Percentiles rank a stretch among this genome's conserved stretches.
Evolutionary conservation across 2,888 invertebrate genomes (phyloP).

Genomic region (Altica lythri): DNA sequence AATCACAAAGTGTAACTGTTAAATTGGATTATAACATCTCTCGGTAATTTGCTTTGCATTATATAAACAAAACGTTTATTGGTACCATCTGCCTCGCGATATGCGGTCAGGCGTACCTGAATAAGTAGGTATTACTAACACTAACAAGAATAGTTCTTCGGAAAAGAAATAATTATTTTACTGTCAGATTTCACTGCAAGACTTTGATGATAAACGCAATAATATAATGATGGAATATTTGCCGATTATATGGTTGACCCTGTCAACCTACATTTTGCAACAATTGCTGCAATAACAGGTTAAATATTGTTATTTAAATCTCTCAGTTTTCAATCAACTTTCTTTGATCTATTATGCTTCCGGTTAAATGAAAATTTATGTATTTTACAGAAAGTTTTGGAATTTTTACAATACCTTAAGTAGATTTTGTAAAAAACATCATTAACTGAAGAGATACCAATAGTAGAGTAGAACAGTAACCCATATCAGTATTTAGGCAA

Average conservation of each 20-base stretch:
- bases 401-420: too few relatives aligned
- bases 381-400: too few relatives aligned
- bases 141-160: not conserved
- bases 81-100: slow-evolving; percentile 13
- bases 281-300: not conserved
- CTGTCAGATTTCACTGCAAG: not conserved
- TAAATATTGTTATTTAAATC: slow-evolving; percentile 1
- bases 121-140: not conserved
- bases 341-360: too few relatives aligned
- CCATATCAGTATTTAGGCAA: too few relatives aligned
- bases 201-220: not conserved
- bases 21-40: slow-evolving; percentile 6
- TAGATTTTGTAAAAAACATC: too few relatives aligned
- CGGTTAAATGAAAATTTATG: too few relatives aligned
- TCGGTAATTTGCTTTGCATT: slow-evolving; percentile 8
- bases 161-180: slow-evolving; percentile 3
- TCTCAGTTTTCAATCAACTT: not conserved
- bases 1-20: slow-evolving; percentile 7
- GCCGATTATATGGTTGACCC: not conserved
- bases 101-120: slow-evolving; percentile 8
- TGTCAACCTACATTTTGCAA: slow-evolving; percentile 2
- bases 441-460: too few relatives aligned
- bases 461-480: too few relatives aligned
- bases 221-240: not conserved
- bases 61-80: slow-evolving; percentile 20